A percentile compares a stretch with the other conserved stretches of the same genome.
These are phyloP conservation scores for Danio jaintianensis DNA, from an alignment of 2,797 vertebrate species.

Conservation along the genomic window DNA sequence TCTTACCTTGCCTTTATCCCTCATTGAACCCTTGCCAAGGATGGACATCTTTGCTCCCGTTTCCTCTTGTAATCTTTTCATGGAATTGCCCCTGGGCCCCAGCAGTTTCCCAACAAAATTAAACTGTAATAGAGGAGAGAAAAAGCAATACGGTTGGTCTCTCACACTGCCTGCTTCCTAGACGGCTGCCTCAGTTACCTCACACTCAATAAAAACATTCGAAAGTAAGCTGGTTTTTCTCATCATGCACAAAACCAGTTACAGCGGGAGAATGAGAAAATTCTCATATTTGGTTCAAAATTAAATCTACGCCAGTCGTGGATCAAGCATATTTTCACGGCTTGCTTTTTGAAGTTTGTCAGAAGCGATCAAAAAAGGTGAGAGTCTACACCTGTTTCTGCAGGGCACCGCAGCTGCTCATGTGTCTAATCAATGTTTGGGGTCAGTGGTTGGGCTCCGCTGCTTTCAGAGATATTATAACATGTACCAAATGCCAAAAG, in stretches of 20 bases:
- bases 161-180: constrained; percentile 45
- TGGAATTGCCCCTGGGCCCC: constrained; percentile 97
- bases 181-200: constrained; percentile 46
- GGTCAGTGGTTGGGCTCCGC: constrained; percentile 62
- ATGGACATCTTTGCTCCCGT: constrained; percentile 99
- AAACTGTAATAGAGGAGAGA: constrained; percentile 85
- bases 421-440: constrained; percentile 69
- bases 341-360: neutral
- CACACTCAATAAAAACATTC: constrained; percentile 54
- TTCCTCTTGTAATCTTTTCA: constrained; percentile 99
- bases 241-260: constrained; percentile 41
- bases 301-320: constrained; percentile 14
- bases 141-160: constrained; percentile 59
- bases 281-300: neutral
- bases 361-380: constrained; percentile 27
- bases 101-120: constrained; percentile 99
- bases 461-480: constrained; percentile 55
- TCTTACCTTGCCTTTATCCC: constrained; percentile 97
- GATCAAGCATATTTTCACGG: neutral
- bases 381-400: constrained; percentile 62
- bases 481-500: constrained; percentile 74
- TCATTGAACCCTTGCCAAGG: constrained; percentile 98
- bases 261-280: constrained; percentile 27
- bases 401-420: constrained; percentile 58
- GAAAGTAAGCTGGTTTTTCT: constrained; percentile 40